Conservation (phyloP, 30 jellyfish, hydroid and myxozoan genomes). For the Sanderia malayensis region DNA sequence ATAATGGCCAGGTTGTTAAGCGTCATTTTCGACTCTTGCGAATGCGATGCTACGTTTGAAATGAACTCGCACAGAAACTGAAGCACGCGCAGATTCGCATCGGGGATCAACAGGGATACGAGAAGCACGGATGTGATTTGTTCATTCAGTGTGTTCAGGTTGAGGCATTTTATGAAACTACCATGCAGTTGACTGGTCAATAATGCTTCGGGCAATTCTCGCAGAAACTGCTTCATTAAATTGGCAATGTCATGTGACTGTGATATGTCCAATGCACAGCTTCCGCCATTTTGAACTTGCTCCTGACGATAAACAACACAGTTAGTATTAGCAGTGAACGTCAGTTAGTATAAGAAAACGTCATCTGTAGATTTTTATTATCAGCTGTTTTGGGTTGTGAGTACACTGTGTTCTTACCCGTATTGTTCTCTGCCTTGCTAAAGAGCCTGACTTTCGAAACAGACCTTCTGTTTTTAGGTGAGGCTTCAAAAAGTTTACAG, state of each 20-base stretch:
- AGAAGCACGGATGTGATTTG: slow-evolving; percentile 71
- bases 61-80: slow-evolving; percentile 76
- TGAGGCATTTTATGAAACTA: slow-evolving; percentile 73
- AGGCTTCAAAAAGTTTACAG: slow-evolving; percentile 65
- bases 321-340: too few species aligned
- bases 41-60: slow-evolving; percentile 86
- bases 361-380: too few species aligned
- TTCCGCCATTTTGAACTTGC: slow-evolving; percentile 77
- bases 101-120: slow-evolving; percentile 91
- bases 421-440: slow-evolving; percentile 84
- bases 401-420: slow-evolving; percentile 77
- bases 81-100: slow-evolving; percentile 82
- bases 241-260: slow-evolving; percentile 98
- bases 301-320: too few species aligned
- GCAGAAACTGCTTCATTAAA: slow-evolving; percentile 78
- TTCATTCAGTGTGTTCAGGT: slow-evolving; percentile 63
- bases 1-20: slow-evolving; percentile 87
- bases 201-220: slow-evolving; percentile 95
- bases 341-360: too few species aligned
- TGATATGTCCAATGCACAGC: slow-evolving; percentile 72
- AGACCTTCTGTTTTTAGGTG: slow-evolving; percentile 93
- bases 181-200: slow-evolving; percentile 61
- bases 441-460: slow-evolving; percentile 95
- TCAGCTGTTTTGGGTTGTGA: too few species aligned
- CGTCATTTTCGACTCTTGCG: slow-evolving; percentile 92